A percentile compares a stretch with the other conserved stretches of the same genome.
phyloP scores from a whole-genome alignment of 1,140 invertebrate species.

The Lineus longissimus region DNA sequence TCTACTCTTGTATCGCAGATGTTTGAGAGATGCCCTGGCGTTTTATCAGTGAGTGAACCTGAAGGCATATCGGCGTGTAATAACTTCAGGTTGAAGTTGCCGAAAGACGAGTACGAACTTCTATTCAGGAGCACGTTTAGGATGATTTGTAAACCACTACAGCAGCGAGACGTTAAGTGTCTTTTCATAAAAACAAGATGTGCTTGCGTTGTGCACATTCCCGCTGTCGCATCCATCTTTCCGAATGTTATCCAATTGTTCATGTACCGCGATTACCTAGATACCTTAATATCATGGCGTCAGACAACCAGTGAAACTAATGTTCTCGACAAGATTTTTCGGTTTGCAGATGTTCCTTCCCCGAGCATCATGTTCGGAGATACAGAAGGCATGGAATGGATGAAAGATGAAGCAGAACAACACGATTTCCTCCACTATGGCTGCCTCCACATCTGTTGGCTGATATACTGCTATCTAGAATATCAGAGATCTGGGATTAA shows the following conservation, averaged over 20 bases:
- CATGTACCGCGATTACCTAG: slow-evolving; percentile 44
- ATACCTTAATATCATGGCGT: slow-evolving; percentile 22
- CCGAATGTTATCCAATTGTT: slow-evolving; percentile 38
- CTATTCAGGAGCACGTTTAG: slow-evolving; percentile 36
- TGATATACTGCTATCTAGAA: too few species aligned
- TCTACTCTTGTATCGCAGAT: slow-evolving; percentile 37
- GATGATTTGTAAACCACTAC: slow-evolving; percentile 44
- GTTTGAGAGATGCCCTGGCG: slow-evolving; percentile 38
- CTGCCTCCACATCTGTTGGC: too few species aligned
- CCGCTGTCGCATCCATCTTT: slow-evolving; percentile 31
- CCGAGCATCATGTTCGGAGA: too few species aligned
- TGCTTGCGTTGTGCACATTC: slow-evolving; percentile 30
- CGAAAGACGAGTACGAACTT: slow-evolving; percentile 38
- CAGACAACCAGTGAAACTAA: too few species aligned
- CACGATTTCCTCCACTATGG: too few species aligned
- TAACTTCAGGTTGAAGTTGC: slow-evolving; percentile 27
- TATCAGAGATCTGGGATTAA: too few species aligned
- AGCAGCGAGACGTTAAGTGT: slow-evolving; percentile 25
- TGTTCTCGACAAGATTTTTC: too few species aligned
- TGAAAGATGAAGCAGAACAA: too few species aligned
- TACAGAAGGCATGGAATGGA: too few species aligned
- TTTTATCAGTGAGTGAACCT: slow-evolving; percentile 35
- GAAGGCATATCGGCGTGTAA: slow-evolving; percentile 37
- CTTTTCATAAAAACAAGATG: slow-evolving; percentile 36
- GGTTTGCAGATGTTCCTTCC: too few species aligned